These are phyloP conservation scores for Ochropleura plecta DNA, from an alignment of 2,888 invertebrate species.

Conservation along the genomic window DNA sequence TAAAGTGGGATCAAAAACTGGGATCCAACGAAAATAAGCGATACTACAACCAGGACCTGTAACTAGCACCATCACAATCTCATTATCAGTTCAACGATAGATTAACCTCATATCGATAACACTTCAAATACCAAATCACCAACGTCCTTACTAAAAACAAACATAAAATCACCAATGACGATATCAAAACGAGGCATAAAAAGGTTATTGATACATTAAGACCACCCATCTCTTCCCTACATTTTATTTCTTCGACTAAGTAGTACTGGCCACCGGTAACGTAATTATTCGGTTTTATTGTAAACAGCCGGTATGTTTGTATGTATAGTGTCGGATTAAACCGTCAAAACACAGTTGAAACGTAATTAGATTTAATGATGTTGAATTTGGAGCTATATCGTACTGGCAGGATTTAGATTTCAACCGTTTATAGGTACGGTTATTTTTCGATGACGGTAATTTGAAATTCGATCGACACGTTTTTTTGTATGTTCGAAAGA, in stretches of 20 bases:
- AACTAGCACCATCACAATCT: not conserved
- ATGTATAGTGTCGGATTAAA: slow-evolving; percentile 55
- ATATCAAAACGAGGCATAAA: slow-evolving; percentile 44
- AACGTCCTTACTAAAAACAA: slow-evolving; percentile 15
- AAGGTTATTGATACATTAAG: slow-evolving; percentile 48
- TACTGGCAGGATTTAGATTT: slow-evolving; percentile 45
- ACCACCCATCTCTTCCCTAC: slow-evolving; percentile 53
- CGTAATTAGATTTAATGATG: slow-evolving; percentile 64
- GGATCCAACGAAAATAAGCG: no score
- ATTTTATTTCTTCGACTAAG: slow-evolving; percentile 54
- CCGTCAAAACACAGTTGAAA: slow-evolving; percentile 60
- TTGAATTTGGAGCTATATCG: slow-evolving; percentile 52
- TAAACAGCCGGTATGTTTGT: slow-evolving; percentile 55
- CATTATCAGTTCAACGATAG: not conserved
- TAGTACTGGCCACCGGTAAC: slow-evolving; percentile 54
- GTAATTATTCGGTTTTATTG: slow-evolving; percentile 57
- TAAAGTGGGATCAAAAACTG: no score
- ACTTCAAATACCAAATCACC: slow-evolving; percentile 30
- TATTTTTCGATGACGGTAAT: slow-evolving; percentile 43
- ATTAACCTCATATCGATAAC: slow-evolving; percentile 10
- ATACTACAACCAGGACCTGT: no score
- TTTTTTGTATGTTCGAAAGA: slow-evolving; percentile 24
- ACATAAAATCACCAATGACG: slow-evolving; percentile 42
- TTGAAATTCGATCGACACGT: slow-evolving; percentile 32
- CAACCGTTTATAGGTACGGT: slow-evolving; percentile 25